Evolutionary conservation across 2,113 vertebrate genomes (phyloP).

Genomic region (Holacanthus passer): DNA sequence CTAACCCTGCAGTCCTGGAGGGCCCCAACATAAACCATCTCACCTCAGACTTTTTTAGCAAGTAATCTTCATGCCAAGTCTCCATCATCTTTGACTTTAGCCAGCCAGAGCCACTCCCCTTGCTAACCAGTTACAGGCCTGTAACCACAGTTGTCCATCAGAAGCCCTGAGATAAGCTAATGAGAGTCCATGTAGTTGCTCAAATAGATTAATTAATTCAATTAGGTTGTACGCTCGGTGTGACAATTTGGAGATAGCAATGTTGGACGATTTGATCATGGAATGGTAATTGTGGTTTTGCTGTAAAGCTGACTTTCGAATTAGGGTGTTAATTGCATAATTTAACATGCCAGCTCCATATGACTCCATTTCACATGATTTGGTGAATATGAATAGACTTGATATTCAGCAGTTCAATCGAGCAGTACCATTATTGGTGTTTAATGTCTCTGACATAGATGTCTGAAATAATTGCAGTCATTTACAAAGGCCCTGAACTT

Average conservation of each 20-base stretch:
- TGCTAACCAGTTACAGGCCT: not conserved
- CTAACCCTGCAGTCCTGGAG: conserved; percentile 8
- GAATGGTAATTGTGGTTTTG: not conserved
- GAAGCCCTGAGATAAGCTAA: not conserved
- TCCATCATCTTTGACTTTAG: not conserved
- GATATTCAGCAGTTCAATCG: not conserved
- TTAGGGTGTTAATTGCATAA: not conserved
- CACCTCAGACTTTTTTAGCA: not conserved
- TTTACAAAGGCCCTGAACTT: not conserved
- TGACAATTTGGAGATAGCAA: not conserved
- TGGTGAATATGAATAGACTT: not conserved
- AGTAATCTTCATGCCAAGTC: not conserved
- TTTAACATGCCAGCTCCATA: not conserved
- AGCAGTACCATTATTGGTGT: not conserved
- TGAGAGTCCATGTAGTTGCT: not conserved
- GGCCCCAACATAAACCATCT: not conserved
- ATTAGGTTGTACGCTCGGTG: not conserved
- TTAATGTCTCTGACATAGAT: conserved; percentile 6
- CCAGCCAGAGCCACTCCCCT: not conserved
- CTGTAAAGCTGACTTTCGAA: not conserved
- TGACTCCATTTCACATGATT: not conserved
- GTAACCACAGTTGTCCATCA: not conserved
- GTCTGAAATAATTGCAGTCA: not conserved
- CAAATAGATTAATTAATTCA: conserved; percentile 4
- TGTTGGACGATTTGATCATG: not conserved